A percentile compares a stretch with the other conserved stretches of the same genome.
phyloP scores from a whole-genome alignment of 2,797 vertebrate species.

The Cyprinodon diabolis region DNA sequence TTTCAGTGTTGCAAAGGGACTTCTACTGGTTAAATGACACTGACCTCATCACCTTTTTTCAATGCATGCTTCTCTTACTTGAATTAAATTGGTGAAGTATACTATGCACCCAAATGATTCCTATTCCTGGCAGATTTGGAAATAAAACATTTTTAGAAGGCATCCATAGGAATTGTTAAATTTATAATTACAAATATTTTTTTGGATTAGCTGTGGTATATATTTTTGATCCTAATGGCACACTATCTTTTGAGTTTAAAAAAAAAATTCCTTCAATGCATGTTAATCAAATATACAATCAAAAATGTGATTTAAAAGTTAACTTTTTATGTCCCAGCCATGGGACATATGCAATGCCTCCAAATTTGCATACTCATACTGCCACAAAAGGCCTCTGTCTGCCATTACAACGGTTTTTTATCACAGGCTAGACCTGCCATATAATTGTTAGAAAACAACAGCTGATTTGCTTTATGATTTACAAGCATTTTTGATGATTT shows the following conservation, averaged over 20 bases:
- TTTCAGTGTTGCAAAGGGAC: not conserved
- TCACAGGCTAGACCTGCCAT: too few species aligned
- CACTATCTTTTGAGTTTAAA: not conserved
- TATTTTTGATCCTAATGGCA: not conserved
- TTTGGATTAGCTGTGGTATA: not conserved
- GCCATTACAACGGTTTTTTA: too few species aligned
- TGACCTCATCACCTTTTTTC: not conserved
- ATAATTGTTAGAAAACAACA: too few species aligned
- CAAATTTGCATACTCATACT: too few species aligned
- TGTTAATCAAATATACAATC: not conserved
- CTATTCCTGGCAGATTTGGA: not conserved
- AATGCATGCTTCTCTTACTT: not conserved
- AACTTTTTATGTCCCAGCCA: too few species aligned
- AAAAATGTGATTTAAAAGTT: not conserved
- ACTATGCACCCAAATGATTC: not conserved
- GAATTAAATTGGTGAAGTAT: not conserved
- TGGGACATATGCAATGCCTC: too few species aligned
- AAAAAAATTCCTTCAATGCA: not conserved
- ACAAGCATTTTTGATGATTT: too few species aligned
- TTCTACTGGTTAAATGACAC: not conserved
- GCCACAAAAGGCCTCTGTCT: too few species aligned
- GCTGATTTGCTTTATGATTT: too few species aligned
- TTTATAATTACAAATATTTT: not conserved
- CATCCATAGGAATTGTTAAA: not conserved
- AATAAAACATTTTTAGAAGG: not conserved